A percentile compares a stretch with the other conserved stretches of the same genome.
Conservation (phyloP, 2,888 invertebrate genomes). For the Diplazon laetatorius region DNA sequence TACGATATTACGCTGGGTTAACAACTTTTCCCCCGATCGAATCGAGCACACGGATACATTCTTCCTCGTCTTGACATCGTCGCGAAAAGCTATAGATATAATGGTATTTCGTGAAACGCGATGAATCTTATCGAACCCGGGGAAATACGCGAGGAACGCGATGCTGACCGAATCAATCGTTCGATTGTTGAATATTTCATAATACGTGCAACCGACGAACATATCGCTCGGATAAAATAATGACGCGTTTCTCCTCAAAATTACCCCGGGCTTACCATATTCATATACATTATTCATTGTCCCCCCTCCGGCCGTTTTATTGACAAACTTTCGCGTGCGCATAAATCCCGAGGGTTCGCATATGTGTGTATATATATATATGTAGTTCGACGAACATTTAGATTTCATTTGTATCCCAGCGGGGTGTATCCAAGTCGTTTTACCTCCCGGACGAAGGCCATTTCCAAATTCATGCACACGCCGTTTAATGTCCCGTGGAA, state of each 20-base stretch:
- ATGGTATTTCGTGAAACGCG: slow-evolving; percentile 44
- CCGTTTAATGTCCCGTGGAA: slow-evolving; percentile 6
- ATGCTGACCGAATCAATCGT: slow-evolving; percentile 55
- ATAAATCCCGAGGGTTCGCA: slow-evolving; percentile 13
- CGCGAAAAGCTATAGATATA: neutral
- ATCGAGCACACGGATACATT: slow-evolving; percentile 17
- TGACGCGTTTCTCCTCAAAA: slow-evolving; percentile 38
- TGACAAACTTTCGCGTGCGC: slow-evolving; percentile 25
- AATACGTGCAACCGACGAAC: slow-evolving; percentile 22
- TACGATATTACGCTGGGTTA: slow-evolving; percentile 11
- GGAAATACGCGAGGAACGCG: neutral
- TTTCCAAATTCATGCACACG: neutral
- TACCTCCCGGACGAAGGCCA: neutral
- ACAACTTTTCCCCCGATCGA: slow-evolving; percentile 35
- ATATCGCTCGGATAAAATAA: slow-evolving; percentile 51
- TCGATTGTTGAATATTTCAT: slow-evolving; percentile 60
- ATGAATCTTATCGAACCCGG: slow-evolving; percentile 35
- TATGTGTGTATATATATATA: neutral
- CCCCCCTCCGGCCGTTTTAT: slow-evolving; percentile 4
- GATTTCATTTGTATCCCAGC: neutral
- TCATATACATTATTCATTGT: slow-evolving; percentile 26
- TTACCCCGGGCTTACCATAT: slow-evolving; percentile 3
- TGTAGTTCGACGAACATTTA: neutral
- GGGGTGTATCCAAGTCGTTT: neutral
- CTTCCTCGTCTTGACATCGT: neutral